phyloP scores from a whole-genome alignment of 2,797 vertebrate species.

The Ptychadena robeensis region DNA sequence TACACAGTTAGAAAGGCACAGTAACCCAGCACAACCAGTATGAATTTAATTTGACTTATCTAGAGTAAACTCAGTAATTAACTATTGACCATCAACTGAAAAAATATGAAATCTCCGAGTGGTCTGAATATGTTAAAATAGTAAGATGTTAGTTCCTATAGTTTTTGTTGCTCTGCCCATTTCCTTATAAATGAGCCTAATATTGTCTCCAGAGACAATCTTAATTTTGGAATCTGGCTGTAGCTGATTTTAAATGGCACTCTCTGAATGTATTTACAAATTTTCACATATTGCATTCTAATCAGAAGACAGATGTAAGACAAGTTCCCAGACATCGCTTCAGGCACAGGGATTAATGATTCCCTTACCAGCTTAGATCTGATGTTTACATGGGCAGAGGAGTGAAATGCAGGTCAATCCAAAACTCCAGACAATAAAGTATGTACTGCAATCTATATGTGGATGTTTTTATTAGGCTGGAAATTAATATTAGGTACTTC shows the following conservation, averaged over 20 bases:
- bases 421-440: background rate
- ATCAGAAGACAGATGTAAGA: background rate
- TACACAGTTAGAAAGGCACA: too few relatives aligned
- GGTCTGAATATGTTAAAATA: too few relatives aligned
- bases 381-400: conserved; percentile 4
- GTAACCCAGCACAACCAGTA: too few relatives aligned
- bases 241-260: background rate
- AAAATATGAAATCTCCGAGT: too few relatives aligned
- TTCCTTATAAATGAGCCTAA: background rate
- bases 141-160: too few relatives aligned
- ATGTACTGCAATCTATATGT: background rate
- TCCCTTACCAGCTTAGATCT: conserved; percentile 7
- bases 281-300: conserved; percentile 1
- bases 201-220: background rate
- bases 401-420: conserved; percentile 8
- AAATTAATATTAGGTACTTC: background rate
- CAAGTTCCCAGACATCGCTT: background rate
- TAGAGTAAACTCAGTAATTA: too few relatives aligned
- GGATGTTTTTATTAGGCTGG: background rate
- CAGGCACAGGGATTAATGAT: background rate
- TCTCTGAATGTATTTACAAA: background rate
- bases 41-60: too few relatives aligned
- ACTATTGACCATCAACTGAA: too few relatives aligned
- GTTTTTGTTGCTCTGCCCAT: background rate
- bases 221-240: background rate